Percentiles rank a stretch among this genome's conserved stretches.
Evolutionary conservation across 2,888 invertebrate species (phyloP).

Genomic region (Rapana venosa): DNA sequence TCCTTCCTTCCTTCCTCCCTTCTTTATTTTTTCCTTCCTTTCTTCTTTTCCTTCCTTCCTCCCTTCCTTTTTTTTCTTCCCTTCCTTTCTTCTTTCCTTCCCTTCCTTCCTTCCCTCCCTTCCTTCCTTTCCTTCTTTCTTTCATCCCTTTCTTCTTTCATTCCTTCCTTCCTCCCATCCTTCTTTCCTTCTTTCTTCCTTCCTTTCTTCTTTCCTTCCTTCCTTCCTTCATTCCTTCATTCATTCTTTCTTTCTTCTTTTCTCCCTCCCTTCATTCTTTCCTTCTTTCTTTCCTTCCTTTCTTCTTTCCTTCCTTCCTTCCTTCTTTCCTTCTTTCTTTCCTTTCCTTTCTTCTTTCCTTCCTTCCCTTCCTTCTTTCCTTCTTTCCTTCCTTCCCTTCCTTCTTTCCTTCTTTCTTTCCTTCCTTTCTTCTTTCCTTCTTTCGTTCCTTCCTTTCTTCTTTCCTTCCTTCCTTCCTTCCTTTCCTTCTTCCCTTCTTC

Average conservation of each 20-base stretch:
- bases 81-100: neutral
- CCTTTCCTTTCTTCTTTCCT: too few species aligned
- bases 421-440: neutral
- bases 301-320: neutral
- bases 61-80: constrained; percentile 20
- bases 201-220: too few species aligned
- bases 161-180: too few species aligned
- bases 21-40: constrained; percentile 15
- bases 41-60: constrained; percentile 16
- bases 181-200: too few species aligned
- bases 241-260: neutral
- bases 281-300: neutral
- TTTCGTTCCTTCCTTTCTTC: neutral
- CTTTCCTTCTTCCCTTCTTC: neutral
- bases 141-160: too few species aligned
- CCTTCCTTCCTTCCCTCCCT: neutral
- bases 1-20: constrained; percentile 24
- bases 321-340: too few species aligned
- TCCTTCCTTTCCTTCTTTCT: neutral
- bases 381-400: too few species aligned
- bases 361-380: neutral
- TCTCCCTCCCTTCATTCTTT: neutral
- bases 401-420: neutral
- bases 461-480: constrained; percentile 25
- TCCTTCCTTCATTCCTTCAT: neutral